Conservation (phyloP, 2,113 vertebrate genomes). For the Henicopernis longicauda region DNA sequence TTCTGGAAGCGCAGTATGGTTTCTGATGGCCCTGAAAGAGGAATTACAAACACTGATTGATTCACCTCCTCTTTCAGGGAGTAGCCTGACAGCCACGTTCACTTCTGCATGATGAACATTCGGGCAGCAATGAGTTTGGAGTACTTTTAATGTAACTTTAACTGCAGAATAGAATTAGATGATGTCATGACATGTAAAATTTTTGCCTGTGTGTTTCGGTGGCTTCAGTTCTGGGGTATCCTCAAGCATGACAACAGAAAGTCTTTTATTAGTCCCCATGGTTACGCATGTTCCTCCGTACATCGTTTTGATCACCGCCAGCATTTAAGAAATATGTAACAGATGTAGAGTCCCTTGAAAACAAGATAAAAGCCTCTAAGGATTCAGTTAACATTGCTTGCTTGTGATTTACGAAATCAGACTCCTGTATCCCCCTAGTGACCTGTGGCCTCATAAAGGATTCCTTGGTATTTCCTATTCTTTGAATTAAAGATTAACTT, state of each 20-base stretch:
- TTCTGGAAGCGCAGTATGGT: background rate
- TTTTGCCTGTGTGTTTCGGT: background rate
- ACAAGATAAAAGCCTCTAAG: background rate
- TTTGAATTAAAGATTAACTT: slow-evolving; percentile 49
- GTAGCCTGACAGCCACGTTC: background rate
- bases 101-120: background rate
- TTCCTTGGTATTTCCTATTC: slow-evolving; percentile 4
- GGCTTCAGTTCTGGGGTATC: background rate
- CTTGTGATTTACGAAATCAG: slow-evolving; percentile 11
- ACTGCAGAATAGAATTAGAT: background rate
- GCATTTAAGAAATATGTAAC: background rate
- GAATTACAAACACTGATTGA: rapidly evolving
- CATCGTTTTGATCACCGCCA: background rate
- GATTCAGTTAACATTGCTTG: background rate
- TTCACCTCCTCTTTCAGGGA: background rate
- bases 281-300: background rate
- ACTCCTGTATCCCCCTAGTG: background rate
- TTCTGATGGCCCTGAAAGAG: background rate
- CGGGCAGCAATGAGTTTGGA: background rate
- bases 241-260: background rate
- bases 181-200: background rate
- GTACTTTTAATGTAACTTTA: background rate
- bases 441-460: slow-evolving; percentile 28
- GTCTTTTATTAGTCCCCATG: background rate
- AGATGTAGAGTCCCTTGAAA: background rate